Conservation (phyloP, 2,888 invertebrate species). For the Coleophora flavipennella region DNA sequence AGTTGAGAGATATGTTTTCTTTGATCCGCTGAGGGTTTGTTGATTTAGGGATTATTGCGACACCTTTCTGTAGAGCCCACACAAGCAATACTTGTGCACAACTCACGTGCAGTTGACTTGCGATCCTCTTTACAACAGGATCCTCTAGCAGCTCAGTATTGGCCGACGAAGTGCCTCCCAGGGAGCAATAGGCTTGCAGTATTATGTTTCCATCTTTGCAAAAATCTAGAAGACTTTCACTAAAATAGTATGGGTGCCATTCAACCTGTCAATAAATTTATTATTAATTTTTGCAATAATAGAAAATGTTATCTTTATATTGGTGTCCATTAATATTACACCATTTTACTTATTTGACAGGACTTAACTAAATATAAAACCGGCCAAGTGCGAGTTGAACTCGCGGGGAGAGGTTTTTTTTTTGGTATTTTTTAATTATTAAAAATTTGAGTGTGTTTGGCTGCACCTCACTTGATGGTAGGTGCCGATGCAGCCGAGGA, state of each 20-base stretch:
- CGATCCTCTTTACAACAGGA: conserved; percentile 70
- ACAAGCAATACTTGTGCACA: conserved; percentile 79
- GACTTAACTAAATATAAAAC: too few relatives aligned
- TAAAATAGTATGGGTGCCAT: conserved; percentile 82
- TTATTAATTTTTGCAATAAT: too few relatives aligned
- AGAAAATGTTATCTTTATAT: too few relatives aligned
- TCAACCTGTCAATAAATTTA: too few relatives aligned
- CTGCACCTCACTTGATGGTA: too few relatives aligned
- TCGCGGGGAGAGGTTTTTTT: too few relatives aligned
- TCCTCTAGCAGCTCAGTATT: conserved; percentile 71
- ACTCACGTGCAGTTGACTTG: conserved; percentile 69
- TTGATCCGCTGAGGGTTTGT: conserved; percentile 67
- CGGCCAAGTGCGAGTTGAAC: too few relatives aligned
- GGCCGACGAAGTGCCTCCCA: conserved; percentile 72
- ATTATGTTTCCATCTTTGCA: conserved; percentile 77
- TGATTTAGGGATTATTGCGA: conserved; percentile 80
- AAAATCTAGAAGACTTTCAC: conserved; percentile 74
- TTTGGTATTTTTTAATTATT: too few relatives aligned
- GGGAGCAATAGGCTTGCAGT: conserved; percentile 85
- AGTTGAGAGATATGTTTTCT: conserved; percentile 74
- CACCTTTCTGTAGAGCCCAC: conserved; percentile 83
- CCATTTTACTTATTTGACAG: too few relatives aligned
- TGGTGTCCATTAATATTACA: too few relatives aligned
- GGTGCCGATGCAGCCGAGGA: too few relatives aligned
- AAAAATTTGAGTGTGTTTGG: too few relatives aligned